Evolutionary conservation across 2,113 vertebrate species (phyloP).

Genomic region (Silurus asotus): DNA sequence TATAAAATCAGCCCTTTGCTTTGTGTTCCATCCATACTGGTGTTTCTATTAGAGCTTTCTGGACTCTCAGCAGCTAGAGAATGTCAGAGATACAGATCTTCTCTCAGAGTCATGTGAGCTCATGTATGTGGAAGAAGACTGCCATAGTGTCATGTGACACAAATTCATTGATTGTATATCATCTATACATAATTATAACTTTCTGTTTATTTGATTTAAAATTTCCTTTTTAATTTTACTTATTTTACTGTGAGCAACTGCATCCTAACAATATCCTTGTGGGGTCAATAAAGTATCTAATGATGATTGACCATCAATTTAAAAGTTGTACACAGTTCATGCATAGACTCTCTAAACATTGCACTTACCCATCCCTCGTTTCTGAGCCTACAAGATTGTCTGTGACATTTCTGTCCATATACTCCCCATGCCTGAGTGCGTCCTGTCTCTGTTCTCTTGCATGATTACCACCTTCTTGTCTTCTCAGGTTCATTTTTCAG

Average conservation of each 20-base stretch:
- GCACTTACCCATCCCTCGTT: background rate
- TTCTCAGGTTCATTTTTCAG: conserved; percentile 48
- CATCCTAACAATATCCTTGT: no score
- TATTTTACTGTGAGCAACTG: no score
- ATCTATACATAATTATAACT: no score
- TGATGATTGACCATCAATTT: no score
- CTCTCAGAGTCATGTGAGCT: background rate
- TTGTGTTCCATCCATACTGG: background rate
- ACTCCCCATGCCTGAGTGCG: background rate
- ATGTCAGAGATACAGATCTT: background rate
- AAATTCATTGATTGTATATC: no score
- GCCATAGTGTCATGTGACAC: background rate
- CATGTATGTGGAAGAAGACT: background rate
- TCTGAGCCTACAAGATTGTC: background rate
- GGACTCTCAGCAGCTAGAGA: no score
- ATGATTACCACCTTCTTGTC: background rate
- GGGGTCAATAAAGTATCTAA: no score
- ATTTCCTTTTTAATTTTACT: no score
- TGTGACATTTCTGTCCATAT: background rate
- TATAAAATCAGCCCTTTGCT: background rate
- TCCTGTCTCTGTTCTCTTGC: background rate
- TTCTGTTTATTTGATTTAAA: no score
- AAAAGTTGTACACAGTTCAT: no score
- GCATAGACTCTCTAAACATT: background rate
- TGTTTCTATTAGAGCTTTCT: background rate